These are phyloP conservation scores for Catonia carolina DNA, from an alignment of 2,888 invertebrate genomes.

Conservation along the genomic window DNA sequence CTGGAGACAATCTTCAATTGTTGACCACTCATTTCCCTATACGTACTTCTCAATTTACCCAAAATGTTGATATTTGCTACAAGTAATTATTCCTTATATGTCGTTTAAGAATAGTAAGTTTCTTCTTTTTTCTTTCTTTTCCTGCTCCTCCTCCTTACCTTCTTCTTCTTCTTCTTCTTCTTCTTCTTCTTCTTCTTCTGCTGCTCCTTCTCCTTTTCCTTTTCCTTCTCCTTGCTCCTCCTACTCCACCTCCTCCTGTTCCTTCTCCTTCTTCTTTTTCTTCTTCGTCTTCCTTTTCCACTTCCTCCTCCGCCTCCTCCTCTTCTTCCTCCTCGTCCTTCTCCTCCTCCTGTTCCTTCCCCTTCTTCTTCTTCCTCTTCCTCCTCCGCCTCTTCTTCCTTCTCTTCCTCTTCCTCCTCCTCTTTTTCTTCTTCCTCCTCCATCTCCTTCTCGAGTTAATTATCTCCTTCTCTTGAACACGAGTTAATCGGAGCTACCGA, in stretches of 20 bases:
- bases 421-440: too few species aligned
- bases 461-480: too few species aligned
- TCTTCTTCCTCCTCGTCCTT: too few species aligned
- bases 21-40: too few species aligned
- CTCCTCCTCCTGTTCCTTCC: slow-evolving; percentile 24
- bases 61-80: too few species aligned
- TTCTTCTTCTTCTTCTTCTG: slow-evolving; percentile 21
- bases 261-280: slow-evolving; percentile 28
- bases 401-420: too few species aligned
- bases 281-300: too few species aligned
- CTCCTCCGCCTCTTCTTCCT: slow-evolving; percentile 21
- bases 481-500: too few species aligned
- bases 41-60: too few species aligned
- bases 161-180: slow-evolving; percentile 2
- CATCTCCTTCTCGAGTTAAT: too few species aligned
- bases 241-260: slow-evolving; percentile 24
- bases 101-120: not conserved
- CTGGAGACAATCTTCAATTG: too few species aligned
- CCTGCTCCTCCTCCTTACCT: slow-evolving; percentile 20
- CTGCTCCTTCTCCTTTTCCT: slow-evolving; percentile 22
- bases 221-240: slow-evolving; percentile 30
- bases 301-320: too few species aligned
- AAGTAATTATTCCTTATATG: not conserved
- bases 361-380: slow-evolving; percentile 22
- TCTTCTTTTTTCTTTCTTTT: slow-evolving; percentile 27